phyloP scores from a whole-genome alignment of 2,113 vertebrate species.

The Neolamprologus variostigma region DNA sequence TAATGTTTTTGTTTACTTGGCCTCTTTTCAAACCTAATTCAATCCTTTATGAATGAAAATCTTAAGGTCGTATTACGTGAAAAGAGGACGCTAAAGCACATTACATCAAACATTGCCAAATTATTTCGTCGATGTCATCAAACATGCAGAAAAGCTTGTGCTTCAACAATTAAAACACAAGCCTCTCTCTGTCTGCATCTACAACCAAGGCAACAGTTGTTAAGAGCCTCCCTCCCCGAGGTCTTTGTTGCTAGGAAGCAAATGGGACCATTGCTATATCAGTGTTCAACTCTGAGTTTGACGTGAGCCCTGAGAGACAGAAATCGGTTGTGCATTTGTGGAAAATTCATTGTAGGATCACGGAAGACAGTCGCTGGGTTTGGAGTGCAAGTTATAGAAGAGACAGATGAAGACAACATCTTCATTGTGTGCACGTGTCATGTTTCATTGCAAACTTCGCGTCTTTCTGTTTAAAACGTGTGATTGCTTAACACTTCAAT shows the following conservation, averaged over 20 bases:
- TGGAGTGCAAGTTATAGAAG: neutral
- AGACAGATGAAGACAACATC: neutral
- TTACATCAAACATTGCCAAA: neutral
- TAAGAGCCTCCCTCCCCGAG: neutral
- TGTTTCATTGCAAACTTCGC: neutral
- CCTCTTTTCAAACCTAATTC: neutral
- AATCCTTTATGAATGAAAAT: neutral
- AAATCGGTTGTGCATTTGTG: neutral
- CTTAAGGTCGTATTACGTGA: neutral
- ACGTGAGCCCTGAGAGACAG: neutral
- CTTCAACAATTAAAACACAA: neutral
- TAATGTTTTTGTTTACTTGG: neutral
- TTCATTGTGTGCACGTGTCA: neutral
- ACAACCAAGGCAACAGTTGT: slow-evolving; percentile 34
- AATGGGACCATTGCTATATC: slow-evolving; percentile 14
- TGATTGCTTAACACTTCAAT: neutral
- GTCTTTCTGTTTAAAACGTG: neutral
- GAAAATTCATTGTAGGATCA: neutral
- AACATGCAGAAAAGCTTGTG: neutral
- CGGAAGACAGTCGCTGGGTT: neutral
- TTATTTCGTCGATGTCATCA: neutral
- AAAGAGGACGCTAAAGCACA: neutral
- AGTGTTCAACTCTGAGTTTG: neutral
- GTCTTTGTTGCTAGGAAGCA: slow-evolving; percentile 48
- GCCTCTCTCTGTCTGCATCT: neutral